Evolutionary conservation across 2,888 invertebrate genomes (phyloP), one percentile per base, ranked within the genome.

Genomic region (Microctonus brassicae): DNA sequence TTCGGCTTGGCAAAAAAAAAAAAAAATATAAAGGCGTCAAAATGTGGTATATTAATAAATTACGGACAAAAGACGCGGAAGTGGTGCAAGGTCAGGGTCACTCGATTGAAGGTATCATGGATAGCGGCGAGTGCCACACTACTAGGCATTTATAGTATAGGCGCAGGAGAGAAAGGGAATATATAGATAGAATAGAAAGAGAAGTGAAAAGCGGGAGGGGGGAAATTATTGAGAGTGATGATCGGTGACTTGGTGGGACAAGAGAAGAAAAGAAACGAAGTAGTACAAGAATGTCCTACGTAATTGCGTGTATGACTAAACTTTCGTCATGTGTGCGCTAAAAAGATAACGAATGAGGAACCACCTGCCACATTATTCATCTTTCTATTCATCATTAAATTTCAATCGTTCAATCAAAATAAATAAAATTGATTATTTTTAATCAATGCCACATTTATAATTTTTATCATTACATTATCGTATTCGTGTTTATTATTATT

Each of bases 51-150:
- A 42, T 39, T 10, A 24, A 29, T 9, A 76, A 76, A 82, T 82
- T 81, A 82, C 85, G 84, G 86, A 86, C 83, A 82, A 47, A 47
- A 47, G 47, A 84, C 79, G 81, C 82, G 83, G 84, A 85, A 84
- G 82, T 85, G 85, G 83, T 79, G 85, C 86, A 88, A 88, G 88
- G 88, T 88, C 88, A 88, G 86, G 88, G 88, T 87, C 83, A 81
- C 76, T 77, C 78, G 78, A 78, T 77, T 80, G 78, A 72, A 75
- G 74, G 72, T 73, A 72, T 65, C 71, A 74, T 73, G 75, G 39
- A 68, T 47, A n/a, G 47, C 47, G 47, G 47, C 60, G 70, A 57
- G 65, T 71, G 55, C 62, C 69, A 26, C 69, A 69, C 39, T n/a
- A 58, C 58, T 58, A 33, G 29, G 58, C 26, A 58, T 58, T 34